These are phyloP conservation scores for Phocides pigmalion DNA, from an alignment of 1,140 invertebrate genomes.

Conservation along the genomic window DNA sequence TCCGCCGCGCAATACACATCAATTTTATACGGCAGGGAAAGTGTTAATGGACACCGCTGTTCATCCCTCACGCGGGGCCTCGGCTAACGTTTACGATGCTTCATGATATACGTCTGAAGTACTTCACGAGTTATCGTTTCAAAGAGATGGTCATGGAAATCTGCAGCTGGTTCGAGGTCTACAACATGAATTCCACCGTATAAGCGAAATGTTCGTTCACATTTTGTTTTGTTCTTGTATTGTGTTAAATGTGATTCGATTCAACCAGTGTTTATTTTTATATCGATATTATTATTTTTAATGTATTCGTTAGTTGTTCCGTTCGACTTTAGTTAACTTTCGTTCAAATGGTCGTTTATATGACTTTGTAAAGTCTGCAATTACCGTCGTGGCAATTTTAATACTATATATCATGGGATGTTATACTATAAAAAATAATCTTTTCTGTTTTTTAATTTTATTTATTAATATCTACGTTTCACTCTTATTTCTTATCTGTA, in stretches of 20 bases:
- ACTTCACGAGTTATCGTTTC: no score
- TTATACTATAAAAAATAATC: neutral
- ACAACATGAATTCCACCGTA: constrained; percentile 31
- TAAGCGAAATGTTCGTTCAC: constrained; percentile 22
- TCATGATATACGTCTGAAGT: no score
- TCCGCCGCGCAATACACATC: no score
- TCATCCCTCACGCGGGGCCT: no score
- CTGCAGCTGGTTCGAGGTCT: no score
- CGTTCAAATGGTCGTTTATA: neutral
- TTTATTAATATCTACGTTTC: neutral
- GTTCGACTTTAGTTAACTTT: neutral
- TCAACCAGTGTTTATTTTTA: constrained; percentile 13
- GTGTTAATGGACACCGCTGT: no score
- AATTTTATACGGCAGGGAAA: no score
- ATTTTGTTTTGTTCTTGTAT: constrained; percentile 22
- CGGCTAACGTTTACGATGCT: no score
- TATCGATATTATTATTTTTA: neutral
- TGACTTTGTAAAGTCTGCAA: no score
- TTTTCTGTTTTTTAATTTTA: neutral
- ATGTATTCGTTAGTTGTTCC: neutral
- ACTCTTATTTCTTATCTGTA: no score
- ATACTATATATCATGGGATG: neutral
- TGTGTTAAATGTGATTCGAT: constrained; percentile 19
- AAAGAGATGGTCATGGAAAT: no score
- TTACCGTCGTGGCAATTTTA: neutral